Conservation (phyloP, 2,113 vertebrate genomes). For the Tetrao urogallus region DNA sequence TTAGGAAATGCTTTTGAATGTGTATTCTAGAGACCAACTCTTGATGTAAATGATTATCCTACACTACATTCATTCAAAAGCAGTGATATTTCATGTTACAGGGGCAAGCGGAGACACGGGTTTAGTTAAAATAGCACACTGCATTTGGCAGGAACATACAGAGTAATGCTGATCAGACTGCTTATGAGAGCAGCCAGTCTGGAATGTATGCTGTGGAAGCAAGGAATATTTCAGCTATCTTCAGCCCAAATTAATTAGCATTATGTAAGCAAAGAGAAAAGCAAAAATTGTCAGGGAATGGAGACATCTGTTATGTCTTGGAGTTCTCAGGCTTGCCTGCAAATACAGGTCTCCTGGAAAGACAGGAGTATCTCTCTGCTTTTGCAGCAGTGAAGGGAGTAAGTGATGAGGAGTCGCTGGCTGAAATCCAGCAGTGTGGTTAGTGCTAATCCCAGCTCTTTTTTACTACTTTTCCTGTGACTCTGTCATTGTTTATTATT, state of each 20-base stretch:
- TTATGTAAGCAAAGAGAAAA: conserved; percentile 45
- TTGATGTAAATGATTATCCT: background rate
- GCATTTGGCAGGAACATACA: conserved; percentile 1
- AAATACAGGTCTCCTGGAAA: conserved; percentile 26
- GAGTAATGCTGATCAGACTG: conserved; percentile 12
- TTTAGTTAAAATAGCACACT: background rate
- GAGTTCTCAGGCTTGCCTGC: conserved; percentile 41
- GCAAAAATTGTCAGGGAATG: conserved; percentile 29
- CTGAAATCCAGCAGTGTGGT: conserved; percentile 18
- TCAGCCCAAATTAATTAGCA: conserved; percentile 55
- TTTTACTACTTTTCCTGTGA: background rate
- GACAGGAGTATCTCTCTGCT: background rate
- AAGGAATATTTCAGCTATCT: conserved; percentile 18
- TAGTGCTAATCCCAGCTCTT: conserved; percentile 5
- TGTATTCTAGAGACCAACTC: conserved; percentile 14
- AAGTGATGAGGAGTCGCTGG: conserved; percentile 34
- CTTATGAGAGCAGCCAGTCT: conserved; percentile 53
- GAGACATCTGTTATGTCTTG: conserved; percentile 55
- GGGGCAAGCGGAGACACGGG: background rate
- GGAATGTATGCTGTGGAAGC: conserved; percentile 31
- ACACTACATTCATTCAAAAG: background rate
- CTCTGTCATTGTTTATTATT: background rate
- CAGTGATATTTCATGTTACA: background rate
- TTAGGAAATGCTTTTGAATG: background rate
- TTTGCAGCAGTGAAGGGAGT: background rate